Conservation (phyloP, 2,113 vertebrate species). For the Prinia subflava region DNA sequence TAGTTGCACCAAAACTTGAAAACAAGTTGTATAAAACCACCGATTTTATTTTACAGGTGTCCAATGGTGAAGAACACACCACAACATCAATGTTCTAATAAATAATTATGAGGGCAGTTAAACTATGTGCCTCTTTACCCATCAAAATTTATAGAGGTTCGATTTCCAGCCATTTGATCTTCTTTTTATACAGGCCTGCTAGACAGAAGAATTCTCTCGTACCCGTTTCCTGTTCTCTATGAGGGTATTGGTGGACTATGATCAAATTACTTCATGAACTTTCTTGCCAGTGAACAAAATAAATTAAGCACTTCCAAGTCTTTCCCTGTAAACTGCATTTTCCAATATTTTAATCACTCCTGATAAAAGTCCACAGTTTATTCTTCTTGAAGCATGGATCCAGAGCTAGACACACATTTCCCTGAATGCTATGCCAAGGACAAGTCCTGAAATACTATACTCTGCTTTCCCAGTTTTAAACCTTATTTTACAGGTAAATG, state of each 20-base stretch:
- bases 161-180: slow-evolving; percentile 3
- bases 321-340: neutral
- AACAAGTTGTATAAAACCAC: neutral
- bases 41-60: neutral
- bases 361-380: neutral
- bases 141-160: slow-evolving; percentile 8
- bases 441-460: neutral
- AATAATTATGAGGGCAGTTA: neutral
- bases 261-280: neutral
- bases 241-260: neutral
- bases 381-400: neutral
- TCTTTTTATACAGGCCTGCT: neutral
- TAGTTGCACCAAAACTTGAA: neutral
- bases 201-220: neutral
- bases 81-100: neutral
- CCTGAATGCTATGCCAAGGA: neutral
- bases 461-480: neutral
- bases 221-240: neutral
- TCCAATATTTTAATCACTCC: neutral
- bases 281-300: neutral
- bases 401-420: neutral
- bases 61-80: neutral
- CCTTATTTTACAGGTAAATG: neutral
- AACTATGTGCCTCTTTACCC: neutral
- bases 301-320: neutral